Percentiles rank a stretch among this genome's conserved stretches.
These are phyloP conservation scores for Dendroctonus ponderosae DNA, from an alignment of 1,140 invertebrate genomes.

Conservation along the genomic window DNA sequence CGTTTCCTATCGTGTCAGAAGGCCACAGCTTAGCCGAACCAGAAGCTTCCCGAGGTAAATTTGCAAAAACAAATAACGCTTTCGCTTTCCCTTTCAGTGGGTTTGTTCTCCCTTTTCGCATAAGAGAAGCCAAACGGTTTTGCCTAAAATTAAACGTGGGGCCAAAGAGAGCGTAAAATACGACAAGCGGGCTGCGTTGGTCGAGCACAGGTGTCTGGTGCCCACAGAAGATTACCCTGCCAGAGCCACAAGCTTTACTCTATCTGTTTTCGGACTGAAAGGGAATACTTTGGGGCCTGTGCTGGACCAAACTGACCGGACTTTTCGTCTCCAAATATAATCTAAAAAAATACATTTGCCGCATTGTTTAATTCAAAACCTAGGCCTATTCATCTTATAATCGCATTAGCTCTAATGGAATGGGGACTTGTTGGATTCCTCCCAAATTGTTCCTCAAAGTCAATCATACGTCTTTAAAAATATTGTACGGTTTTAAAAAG, in stretches of 20 bases:
- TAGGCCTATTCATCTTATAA: no score
- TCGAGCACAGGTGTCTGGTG: slow-evolving; percentile 22
- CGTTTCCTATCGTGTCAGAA: no score
- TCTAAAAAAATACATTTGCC: no score
- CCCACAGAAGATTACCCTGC: slow-evolving; percentile 27
- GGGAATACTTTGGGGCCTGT: background rate
- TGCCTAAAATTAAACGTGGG: slow-evolving; percentile 27
- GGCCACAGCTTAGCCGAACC: no score
- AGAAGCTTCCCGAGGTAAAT: no score
- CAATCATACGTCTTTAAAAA: no score
- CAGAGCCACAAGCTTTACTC: slow-evolving; percentile 12
- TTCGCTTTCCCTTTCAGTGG: slow-evolving; percentile 9
- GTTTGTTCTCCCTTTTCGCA: slow-evolving; percentile 5
- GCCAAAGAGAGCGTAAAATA: slow-evolving; percentile 29
- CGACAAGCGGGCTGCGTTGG: slow-evolving; percentile 2
- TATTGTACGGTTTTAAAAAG: no score
- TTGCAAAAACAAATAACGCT: slow-evolving; percentile 5
- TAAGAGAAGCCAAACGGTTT: slow-evolving; percentile 12
- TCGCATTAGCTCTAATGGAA: no score
- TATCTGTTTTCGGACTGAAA: slow-evolving; percentile 17
- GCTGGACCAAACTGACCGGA: background rate
- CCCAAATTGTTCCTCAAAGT: no score
- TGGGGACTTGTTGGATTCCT: no score
- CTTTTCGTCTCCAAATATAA: no score
- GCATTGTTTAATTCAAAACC: no score